Evolutionary conservation across 2,888 invertebrate species (phyloP), one percentile per base, ranked within the genome.

Genomic region (Idaea straminata): DNA sequence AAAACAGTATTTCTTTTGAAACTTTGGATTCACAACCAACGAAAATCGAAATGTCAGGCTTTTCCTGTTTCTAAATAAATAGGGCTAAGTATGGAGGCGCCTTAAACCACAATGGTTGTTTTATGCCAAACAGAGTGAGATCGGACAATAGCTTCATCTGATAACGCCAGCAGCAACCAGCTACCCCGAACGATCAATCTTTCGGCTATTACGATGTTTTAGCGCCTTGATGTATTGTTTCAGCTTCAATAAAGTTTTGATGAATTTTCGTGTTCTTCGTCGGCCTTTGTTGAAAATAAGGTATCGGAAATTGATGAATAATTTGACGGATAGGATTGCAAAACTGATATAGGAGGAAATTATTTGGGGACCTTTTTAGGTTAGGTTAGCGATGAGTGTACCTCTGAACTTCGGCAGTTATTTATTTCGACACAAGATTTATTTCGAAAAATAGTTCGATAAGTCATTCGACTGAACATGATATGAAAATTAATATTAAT

Each of bases 221-320:
- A 91, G 88, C 89, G 88, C 85, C 88, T 87, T 89, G 89, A 91
- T 91, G 90, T 92, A 92, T 92, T 92, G 92, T 92, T 91, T 90
- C 86, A 86, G 89, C 87, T 84, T 90, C 88, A 91, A 91, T 91
- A 89, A 92, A 91, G 90, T 92, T 92, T 91, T 91, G 92, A 92
- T 92, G 88, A 90, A 92, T 91, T 88, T 91, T 89, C 87, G 83
- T 87, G 86, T 87, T 87, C 83, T 84, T 83, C 79, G 79, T 81
- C 81, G 80, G 81, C 85, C 85, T 86, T 91, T 91, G 88, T 89
- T 85, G 77, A 81, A 85, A 87, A 84, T 84, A 82, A 87, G 83
- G 85, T 86, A 83, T 84, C 79, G 82, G 84, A 86, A 89, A 89
- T 91, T 91, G 88, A 89, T 88, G 86, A 89, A 88, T 88, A 88